Base-by-base conservation (phyloP, 2,113 vertebrate genomes). In the Salvator merianae region DNA sequence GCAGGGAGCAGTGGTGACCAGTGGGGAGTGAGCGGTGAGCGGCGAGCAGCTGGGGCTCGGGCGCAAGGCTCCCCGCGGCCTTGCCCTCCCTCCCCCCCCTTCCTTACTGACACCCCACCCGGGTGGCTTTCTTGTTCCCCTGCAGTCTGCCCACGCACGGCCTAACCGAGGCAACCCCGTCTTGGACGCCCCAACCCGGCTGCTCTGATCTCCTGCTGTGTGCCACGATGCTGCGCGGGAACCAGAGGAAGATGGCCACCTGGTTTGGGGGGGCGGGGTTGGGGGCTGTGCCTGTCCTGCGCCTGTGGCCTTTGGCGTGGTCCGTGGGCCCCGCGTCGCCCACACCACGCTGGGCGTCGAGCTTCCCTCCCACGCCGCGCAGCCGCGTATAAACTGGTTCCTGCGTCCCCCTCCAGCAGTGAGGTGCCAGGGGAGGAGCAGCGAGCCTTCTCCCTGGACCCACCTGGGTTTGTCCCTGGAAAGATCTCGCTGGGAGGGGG, bases 21-120 rank as follows among this genome's bases (percentile, higher is more conserved):
- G 89, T 2, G 88, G 85, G 1, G 90, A 94, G 36, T 79, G 68
- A 79, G 90, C 87, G 94, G 95, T 95, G 91, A 95, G 94, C 10
- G 0, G 0, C 1, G 26, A 24, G 24, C 22, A 16, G 5, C 3
- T 10, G 43, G 62, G 24, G 13, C 30, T 1, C 16, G 14, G 16
- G 20, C 18, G 55, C 55, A 18, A 59, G 16, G 20, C 16, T 59
- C 55, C 16, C 53, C 16, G n/a, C n/a, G n/a, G n/a, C n/a, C n/a
- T n/a, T n/a, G n/a, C 16, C 55, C 55, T 5, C 16, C 14, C 55
- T 4, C 55, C 18, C 55, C 14, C 53, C 24, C 14, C 43, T 53
- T 8, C 43, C n/a, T 34, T 14, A 66, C 28, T n/a, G 16, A 3
- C n/a, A 0, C 13, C 28, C 20, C 32, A 28, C 14, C 12, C 20